Evolutionary conservation across 2,888 invertebrate species (phyloP).

Genomic region (Platycnemis pennipes): DNA sequence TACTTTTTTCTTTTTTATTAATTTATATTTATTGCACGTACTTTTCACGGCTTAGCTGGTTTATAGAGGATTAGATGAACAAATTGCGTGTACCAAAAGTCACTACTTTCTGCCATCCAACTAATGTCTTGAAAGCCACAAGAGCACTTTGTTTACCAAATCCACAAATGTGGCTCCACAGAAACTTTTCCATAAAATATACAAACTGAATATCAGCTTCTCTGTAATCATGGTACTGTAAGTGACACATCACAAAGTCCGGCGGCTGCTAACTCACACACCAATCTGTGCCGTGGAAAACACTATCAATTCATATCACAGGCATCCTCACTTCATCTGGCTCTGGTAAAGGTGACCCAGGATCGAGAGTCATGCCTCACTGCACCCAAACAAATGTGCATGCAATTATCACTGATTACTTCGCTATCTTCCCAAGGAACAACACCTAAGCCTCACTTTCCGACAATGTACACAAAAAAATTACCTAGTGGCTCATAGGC

Average conservation of each 20-base stretch:
- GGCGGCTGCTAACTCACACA: constrained; percentile 41
- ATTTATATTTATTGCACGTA: constrained; percentile 68
- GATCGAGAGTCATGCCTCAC: constrained; percentile 50
- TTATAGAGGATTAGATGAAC: constrained; percentile 62
- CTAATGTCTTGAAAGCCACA: constrained; percentile 68
- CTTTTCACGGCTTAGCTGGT: constrained; percentile 62
- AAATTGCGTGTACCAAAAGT: constrained; percentile 68
- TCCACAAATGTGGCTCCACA: constrained; percentile 62
- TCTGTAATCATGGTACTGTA: constrained; percentile 63
- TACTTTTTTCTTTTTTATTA: constrained; percentile 65
- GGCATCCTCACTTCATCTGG: constrained; percentile 61
- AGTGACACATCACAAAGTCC: constrained; percentile 65
- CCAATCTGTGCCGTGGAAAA: constrained; percentile 38
- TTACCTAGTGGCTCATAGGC: constrained; percentile 59
- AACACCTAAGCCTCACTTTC: constrained; percentile 61
- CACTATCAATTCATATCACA: constrained; percentile 64
- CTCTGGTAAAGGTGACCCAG: constrained; percentile 61
- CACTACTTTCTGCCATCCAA: constrained; percentile 64
- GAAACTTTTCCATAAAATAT: constrained; percentile 68
- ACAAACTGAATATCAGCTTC: constrained; percentile 68
- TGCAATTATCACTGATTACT: background rate
- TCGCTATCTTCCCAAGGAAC: constrained; percentile 46
- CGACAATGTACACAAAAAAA: constrained; percentile 59
- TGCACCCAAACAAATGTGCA: background rate
- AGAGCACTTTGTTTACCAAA: constrained; percentile 67